A percentile compares a stretch with the other conserved stretches of the same genome.
Evolutionary conservation across 2,113 vertebrate species (phyloP).

Genomic region (Epinephelus cyanopodus): DNA sequence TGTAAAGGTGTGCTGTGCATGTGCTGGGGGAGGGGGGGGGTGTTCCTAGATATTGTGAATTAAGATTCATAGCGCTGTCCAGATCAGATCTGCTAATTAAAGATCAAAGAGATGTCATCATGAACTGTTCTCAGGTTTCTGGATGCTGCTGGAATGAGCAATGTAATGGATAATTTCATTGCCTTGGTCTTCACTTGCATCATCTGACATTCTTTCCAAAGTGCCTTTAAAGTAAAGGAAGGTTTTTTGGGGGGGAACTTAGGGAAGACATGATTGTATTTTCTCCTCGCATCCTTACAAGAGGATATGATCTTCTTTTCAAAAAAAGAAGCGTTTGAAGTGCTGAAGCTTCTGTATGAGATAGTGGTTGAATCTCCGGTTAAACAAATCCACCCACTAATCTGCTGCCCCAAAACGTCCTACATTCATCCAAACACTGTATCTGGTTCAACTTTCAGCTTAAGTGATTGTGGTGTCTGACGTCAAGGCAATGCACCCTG

Average conservation of each 20-base stretch:
- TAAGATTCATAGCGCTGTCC: slow-evolving; percentile 36
- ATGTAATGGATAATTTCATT: slow-evolving; percentile 54
- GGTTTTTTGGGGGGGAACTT: slow-evolving; percentile 1
- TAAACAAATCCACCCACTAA: slow-evolving; percentile 44
- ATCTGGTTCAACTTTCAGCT: slow-evolving; percentile 20
- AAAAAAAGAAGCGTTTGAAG: slow-evolving; percentile 32
- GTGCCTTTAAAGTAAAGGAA: slow-evolving; percentile 27
- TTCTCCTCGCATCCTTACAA: slow-evolving; percentile 28
- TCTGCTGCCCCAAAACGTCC: slow-evolving; percentile 5
- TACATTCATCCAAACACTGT: slow-evolving; percentile 22
- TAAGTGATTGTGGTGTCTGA: not conserved
- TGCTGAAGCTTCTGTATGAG: not conserved
- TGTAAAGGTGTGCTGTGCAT: not conserved
- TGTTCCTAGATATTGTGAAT: slow-evolving; percentile 18
- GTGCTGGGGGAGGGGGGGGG: not conserved
- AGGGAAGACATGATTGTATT: slow-evolving; percentile 38
- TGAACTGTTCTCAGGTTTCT: slow-evolving; percentile 51
- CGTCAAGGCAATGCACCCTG: not conserved
- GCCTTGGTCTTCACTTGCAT: slow-evolving; percentile 60
- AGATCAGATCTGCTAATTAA: slow-evolving; percentile 61
- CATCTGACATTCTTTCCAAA: slow-evolving; percentile 61
- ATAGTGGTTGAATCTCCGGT: not conserved
- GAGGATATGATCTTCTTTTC: slow-evolving; percentile 25
- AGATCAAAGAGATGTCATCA: slow-evolving; percentile 67
- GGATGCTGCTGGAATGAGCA: slow-evolving; percentile 35